Conservation (phyloP, 2,113 vertebrate genomes). For the Oncorhynchus gorbuscha region DNA sequence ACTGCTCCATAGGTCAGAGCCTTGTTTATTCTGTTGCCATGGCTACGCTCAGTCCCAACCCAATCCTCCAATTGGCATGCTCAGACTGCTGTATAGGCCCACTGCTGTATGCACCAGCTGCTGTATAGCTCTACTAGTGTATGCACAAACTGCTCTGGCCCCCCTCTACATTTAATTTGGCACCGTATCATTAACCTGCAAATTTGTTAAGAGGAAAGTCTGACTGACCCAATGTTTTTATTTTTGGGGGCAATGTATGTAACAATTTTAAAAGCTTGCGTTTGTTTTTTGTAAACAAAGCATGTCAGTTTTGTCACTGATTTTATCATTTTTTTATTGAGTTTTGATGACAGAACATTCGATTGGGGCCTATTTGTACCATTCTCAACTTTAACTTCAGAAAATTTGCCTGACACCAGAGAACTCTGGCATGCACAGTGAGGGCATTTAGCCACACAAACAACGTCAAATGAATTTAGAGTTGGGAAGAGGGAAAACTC, state of each 20-base stretch:
- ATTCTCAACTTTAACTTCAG: conserved; percentile 76
- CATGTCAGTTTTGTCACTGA: conserved; percentile 71
- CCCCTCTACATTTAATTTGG: conserved; percentile 65
- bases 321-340: conserved; percentile 42
- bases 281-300: conserved; percentile 76
- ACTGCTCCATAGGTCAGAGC: conserved; percentile 99
- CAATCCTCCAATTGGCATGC: conserved; percentile 88
- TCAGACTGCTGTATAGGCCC: conserved; percentile 62
- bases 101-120: conserved; percentile 71
- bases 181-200: conserved; percentile 67
- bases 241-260: conserved; percentile 70
- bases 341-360: conserved; percentile 45
- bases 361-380: conserved; percentile 55
- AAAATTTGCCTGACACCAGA: conserved; percentile 65
- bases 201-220: conserved; percentile 68
- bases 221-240: conserved; percentile 58
- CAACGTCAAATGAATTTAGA: conserved; percentile 65
- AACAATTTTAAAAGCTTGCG: conserved; percentile 70
- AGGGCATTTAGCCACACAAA: conserved; percentile 35
- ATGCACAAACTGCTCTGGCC: conserved; percentile 69
- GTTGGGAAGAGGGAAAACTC: conserved; percentile 72
- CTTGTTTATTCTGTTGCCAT: conserved; percentile 99
- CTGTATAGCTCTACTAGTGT: neutral
- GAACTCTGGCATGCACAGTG: conserved; percentile 53
- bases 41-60: conserved; percentile 98